Conservation (phyloP, 2,797 vertebrate species). For the Phataginus tricuspis region DNA sequence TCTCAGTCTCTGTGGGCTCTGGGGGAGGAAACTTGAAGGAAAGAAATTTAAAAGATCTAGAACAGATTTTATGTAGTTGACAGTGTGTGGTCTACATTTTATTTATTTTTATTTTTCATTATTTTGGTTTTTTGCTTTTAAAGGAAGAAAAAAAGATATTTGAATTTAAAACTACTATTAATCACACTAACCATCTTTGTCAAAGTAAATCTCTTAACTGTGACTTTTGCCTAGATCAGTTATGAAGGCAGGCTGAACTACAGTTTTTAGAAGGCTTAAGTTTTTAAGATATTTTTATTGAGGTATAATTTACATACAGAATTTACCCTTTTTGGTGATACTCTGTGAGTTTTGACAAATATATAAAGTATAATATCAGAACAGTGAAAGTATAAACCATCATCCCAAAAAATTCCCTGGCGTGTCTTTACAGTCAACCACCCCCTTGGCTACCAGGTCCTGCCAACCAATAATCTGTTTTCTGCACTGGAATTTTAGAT, state of each 20-base stretch:
- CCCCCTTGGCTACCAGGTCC: no score
- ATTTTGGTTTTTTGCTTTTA: neutral
- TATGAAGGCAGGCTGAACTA: neutral
- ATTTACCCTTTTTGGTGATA: neutral
- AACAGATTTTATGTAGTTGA: neutral
- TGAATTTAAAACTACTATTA: neutral
- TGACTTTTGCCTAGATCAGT: neutral
- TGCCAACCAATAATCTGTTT: neutral
- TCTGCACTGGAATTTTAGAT: neutral
- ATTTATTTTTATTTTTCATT: neutral
- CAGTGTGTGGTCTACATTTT: neutral
- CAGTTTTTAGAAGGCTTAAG: neutral
- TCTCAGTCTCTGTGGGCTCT: neutral
- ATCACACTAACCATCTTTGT: neutral
- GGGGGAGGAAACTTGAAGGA: neutral
- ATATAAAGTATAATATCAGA: neutral
- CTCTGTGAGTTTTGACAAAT: neutral
- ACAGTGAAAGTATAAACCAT: neutral
- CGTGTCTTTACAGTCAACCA: neutral
- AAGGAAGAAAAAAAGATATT: neutral
- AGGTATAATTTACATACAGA: neutral
- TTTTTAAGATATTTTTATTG: neutral
- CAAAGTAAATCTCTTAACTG: neutral
- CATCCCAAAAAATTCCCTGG: neutral
- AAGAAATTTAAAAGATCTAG: neutral